Evolutionary conservation across 2,888 invertebrate species (phyloP).

Genomic region (Netelia virgata): DNA sequence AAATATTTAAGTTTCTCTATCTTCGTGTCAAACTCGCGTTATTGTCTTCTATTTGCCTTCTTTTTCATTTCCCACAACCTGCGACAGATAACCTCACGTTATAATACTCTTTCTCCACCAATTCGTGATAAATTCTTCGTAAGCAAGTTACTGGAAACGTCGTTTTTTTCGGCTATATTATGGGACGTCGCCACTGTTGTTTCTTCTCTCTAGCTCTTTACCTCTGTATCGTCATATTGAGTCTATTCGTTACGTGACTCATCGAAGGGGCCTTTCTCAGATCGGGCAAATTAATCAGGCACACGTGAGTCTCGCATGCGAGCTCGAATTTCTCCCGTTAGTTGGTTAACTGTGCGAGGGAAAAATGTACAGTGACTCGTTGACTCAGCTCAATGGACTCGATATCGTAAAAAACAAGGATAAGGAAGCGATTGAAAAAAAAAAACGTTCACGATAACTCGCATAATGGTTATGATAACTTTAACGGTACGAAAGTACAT

Average conservation of each 20-base stretch:
- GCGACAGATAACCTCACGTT: slow-evolving; percentile 45
- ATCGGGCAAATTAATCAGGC: slow-evolving; percentile 60
- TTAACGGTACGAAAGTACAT: neutral
- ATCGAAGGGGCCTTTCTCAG: slow-evolving; percentile 49
- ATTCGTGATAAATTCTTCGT: slow-evolving; percentile 21
- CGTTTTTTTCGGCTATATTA: slow-evolving; percentile 35
- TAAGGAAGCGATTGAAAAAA: neutral
- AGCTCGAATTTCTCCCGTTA: neutral
- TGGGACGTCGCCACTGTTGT: slow-evolving; percentile 15
- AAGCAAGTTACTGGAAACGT: neutral
- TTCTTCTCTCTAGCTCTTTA: neutral
- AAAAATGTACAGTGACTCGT: neutral
- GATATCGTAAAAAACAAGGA: slow-evolving; percentile 18
- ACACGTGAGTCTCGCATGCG: slow-evolving; percentile 40
- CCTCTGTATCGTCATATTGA: slow-evolving; percentile 22
- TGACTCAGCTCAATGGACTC: slow-evolving; percentile 15
- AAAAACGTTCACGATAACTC: neutral
- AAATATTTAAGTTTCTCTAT: slow-evolving; percentile 9
- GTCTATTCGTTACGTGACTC: slow-evolving; percentile 53
- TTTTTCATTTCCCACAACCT: slow-evolving; percentile 41
- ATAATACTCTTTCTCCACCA: neutral
- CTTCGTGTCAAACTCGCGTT: neutral
- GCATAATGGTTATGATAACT: neutral
- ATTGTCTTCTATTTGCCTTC: slow-evolving; percentile 1
- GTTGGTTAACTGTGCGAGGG: neutral